phyloP scores from a whole-genome alignment of 1,140 invertebrate genomes.

The Harlomillsia oculata region DNA sequence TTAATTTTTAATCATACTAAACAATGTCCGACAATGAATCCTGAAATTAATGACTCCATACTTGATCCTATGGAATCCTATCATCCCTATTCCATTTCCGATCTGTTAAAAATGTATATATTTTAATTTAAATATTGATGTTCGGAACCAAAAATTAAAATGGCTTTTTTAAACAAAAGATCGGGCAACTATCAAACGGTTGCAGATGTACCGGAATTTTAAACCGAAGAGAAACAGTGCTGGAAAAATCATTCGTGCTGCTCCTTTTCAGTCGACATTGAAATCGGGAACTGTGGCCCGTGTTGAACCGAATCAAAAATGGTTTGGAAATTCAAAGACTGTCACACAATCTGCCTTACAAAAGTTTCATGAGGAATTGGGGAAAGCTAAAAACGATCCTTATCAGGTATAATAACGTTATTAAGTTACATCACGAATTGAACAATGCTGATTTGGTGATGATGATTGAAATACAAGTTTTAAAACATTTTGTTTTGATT shows the following conservation, averaged over 20 bases:
- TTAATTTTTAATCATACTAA: too few species aligned
- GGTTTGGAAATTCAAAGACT: conserved; percentile 90
- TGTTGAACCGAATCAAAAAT: conserved; percentile 93
- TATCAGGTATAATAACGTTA: conserved; percentile 71
- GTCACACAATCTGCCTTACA: conserved; percentile 90
- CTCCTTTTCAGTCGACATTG: conserved; percentile 85
- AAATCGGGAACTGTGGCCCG: conserved; percentile 82
- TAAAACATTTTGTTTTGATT: too few species aligned
- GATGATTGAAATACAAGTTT: too few species aligned
- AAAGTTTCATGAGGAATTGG: conserved; percentile 93
- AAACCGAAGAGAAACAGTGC: conserved; percentile 83
- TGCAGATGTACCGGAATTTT: conserved; percentile 96
- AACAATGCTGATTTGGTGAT: too few species aligned
- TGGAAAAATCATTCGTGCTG: conserved; percentile 87
- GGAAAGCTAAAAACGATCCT: conserved; percentile 86
- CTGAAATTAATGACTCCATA: too few species aligned
- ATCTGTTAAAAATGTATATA: too few species aligned
- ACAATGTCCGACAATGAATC: too few species aligned
- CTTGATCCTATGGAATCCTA: too few species aligned
- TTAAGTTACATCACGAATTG: too few species aligned
- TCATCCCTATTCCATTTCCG: too few species aligned
- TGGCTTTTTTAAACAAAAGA: conserved; percentile 75
- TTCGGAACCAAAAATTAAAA: too few species aligned
- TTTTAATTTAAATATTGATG: too few species aligned
- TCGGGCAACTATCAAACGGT: conserved; percentile 84